Evolutionary conservation across 2,113 vertebrate species (phyloP), one percentile per base, ranked within the genome.

Genomic region (Platysternon megacephalum): DNA sequence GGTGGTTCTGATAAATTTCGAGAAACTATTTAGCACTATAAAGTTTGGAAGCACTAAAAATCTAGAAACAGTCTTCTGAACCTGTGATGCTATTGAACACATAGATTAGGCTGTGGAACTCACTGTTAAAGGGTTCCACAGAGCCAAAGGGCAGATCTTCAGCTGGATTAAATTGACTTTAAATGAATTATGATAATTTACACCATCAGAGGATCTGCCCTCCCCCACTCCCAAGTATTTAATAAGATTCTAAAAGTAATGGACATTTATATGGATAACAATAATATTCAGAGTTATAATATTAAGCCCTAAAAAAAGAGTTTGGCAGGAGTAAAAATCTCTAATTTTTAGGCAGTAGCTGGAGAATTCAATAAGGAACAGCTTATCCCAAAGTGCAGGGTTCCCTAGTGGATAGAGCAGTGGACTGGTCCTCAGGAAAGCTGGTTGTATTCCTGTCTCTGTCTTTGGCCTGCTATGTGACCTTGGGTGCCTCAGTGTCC

Each of bases 11-110:
- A 32, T 65, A 32, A 79, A 68, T 8, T 39, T 21, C 2, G 3
- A 3, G 89, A 91, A 93, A 2, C 1, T 0, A 32, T 78, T 78
- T 32, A 72, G 61, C 24, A 24, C 19, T 39, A 74, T 19, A n/a
- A 39, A 11, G 14, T 24, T 74, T 74, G n/a, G 68, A 5, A 74
- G 21, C 1, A 22, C 19, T 42, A 42, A 74, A 74, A 74, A 42
- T 74, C 68, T 42, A 74, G 39, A 19, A 74, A 16, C 8, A 24
- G 11, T 39, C 21, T 52, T 81, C 49, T 2, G 72, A 22, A 2
- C 1, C 32, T 8, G 1, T 85, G 12, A 56, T 0, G 6, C 9
- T 82, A 55, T 2, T 58, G n/a, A n/a, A 14, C 2, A 3, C 55
- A 65, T 22, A 52, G 28, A 1, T 46, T 52, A 44, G 24, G 5